Conservation (phyloP, 2,797 vertebrate species). For the Morus bassanus region DNA sequence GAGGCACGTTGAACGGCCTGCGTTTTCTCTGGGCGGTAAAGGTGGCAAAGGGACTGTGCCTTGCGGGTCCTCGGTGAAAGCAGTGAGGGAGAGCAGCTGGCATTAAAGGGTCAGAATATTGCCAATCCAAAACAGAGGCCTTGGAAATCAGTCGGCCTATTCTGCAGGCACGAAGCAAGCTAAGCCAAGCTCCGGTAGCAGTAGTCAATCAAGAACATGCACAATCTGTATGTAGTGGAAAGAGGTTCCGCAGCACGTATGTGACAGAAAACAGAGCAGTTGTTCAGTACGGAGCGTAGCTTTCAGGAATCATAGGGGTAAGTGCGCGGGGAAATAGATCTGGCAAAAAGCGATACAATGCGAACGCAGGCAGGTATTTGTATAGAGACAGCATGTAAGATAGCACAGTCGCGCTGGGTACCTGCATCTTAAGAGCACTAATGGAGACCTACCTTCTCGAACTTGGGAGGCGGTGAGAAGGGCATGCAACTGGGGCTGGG, state of each 20-base stretch:
- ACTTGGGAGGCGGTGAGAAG: not conserved
- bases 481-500: not conserved
- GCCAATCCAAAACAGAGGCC: not conserved
- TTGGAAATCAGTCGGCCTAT: not conserved
- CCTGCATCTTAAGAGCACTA: not conserved
- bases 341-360: not conserved
- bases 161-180: not conserved
- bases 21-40: not conserved
- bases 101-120: not conserved
- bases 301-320: rapidly evolving
- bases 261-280: not conserved
- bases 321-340: not conserved
- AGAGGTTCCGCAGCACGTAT: not conserved
- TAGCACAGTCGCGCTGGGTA: not conserved
- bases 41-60: not conserved
- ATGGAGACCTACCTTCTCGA: not conserved
- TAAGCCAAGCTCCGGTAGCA: not conserved
- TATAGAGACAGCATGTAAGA: not conserved
- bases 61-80: not conserved
- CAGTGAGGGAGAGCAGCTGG: not conserved
- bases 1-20: not conserved
- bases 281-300: not conserved
- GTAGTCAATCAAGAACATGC: not conserved
- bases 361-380: not conserved
- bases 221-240: not conserved